phyloP scores from a whole-genome alignment of 1,140 invertebrate genomes.

The Muscidifurax raptorellus region DNA sequence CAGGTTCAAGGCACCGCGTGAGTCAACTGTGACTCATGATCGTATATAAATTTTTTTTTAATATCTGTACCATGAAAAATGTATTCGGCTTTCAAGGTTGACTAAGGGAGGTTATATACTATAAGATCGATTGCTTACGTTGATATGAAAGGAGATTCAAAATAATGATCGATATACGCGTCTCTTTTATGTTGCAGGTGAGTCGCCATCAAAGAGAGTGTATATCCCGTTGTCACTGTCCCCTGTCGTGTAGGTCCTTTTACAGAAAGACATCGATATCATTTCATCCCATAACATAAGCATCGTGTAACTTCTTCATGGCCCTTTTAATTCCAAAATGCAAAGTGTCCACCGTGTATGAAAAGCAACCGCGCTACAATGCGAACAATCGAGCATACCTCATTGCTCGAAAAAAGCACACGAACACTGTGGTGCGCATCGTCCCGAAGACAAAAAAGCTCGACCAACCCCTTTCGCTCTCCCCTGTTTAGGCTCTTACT shows the following conservation, averaged over 20 bases:
- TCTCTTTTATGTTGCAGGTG: too few species aligned
- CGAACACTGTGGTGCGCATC: not conserved
- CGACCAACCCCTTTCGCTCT: not conserved
- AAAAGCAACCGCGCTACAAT: not conserved
- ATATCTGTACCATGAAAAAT: not conserved
- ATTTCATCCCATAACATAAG: not conserved
- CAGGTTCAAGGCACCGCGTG: conserved; percentile 39
- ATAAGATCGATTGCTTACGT: too few species aligned
- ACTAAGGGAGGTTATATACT: not conserved
- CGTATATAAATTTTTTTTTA: not conserved
- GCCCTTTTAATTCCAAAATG: not conserved
- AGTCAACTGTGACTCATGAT: not conserved
- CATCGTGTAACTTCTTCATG: not conserved
- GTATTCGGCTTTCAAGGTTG: not conserved
- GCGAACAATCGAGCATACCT: not conserved
- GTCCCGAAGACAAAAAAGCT: not conserved
- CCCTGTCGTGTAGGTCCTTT: not conserved
- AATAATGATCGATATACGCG: too few species aligned
- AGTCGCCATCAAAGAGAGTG: too few species aligned
- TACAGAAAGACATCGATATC: too few species aligned
- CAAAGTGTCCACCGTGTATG: not conserved
- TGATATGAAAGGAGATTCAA: too few species aligned
- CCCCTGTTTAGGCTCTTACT: not conserved
- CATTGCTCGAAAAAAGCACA: not conserved
- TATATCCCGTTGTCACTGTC: not conserved